Percentiles rank a stretch among this genome's conserved stretches.
phyloP scores from a whole-genome alignment of 2,797 vertebrate genomes.

The Bovichtus variegatus region DNA sequence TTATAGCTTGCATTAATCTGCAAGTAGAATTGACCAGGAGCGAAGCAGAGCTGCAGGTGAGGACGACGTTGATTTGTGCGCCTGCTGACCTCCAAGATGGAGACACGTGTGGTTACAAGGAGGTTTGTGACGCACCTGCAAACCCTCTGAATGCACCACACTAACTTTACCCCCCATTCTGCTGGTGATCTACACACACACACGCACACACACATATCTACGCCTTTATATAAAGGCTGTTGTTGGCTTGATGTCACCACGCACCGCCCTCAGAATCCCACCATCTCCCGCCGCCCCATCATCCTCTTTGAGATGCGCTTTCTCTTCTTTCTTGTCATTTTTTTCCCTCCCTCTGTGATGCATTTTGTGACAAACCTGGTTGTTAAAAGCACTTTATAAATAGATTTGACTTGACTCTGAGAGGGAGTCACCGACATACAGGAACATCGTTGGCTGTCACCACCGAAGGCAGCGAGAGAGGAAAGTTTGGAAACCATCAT shows the following conservation, averaged over 20 bases:
- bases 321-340: constrained; percentile 29
- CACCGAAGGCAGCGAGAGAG: constrained; percentile 25
- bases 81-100: background rate
- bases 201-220: background rate
- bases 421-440: constrained; percentile 36
- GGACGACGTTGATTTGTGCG: background rate
- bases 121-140: constrained; percentile 14
- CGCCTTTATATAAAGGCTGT: background rate
- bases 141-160: background rate
- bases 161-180: background rate
- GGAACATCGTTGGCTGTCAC: constrained; percentile 53
- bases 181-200: background rate
- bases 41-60: constrained; percentile 7
- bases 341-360: constrained; percentile 8
- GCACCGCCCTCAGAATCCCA: background rate
- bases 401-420: constrained; percentile 50
- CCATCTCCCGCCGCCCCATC: background rate
- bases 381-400: constrained; percentile 72
- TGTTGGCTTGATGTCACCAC: constrained; percentile 6
- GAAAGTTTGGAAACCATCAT: constrained; percentile 48
- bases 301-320: constrained; percentile 26
- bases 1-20: background rate
- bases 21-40: background rate
- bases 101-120: constrained; percentile 17
- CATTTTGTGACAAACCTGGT: constrained; percentile 50